A percentile compares a stretch with the other conserved stretches of the same genome.
These are phyloP conservation scores for Poeciliopsis retropinna DNA, from an alignment of 2,113 vertebrate genomes.

Conservation along the genomic window DNA sequence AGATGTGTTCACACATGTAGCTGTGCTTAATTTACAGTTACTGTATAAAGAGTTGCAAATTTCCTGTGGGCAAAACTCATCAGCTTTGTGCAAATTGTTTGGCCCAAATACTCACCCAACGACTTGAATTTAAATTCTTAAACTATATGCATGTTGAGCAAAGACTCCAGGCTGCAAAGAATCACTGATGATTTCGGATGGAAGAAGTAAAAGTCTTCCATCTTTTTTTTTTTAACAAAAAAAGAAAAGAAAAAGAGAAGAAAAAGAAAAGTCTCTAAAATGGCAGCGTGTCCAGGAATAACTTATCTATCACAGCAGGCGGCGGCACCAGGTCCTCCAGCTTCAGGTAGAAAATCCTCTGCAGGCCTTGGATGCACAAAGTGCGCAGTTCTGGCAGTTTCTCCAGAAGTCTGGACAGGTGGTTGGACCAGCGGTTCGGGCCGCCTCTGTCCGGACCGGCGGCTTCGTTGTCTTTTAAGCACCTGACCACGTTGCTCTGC, in stretches of 20 bases:
- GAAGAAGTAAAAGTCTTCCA: background rate
- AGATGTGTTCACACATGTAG: background rate
- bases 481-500: slow-evolving; percentile 91
- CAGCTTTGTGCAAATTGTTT: background rate
- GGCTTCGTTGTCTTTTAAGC: slow-evolving; percentile 90
- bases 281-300: slow-evolving; percentile 96
- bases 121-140: too few species aligned
- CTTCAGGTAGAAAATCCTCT: slow-evolving; percentile 99
- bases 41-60: background rate
- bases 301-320: slow-evolving; percentile 96
- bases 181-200: background rate
- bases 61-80: background rate
- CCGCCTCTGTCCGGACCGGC: slow-evolving; percentile 81
- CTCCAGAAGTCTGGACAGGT: slow-evolving; percentile 92
- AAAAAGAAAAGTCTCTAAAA: slow-evolving; percentile 80
- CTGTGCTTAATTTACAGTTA: slow-evolving; percentile 3
- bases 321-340: slow-evolving; percentile 97
- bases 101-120: background rate
- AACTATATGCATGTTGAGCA: background rate
- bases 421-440: slow-evolving; percentile 84
- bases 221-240: too few species aligned
- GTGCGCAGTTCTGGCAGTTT: slow-evolving; percentile 96
- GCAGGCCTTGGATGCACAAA: slow-evolving; percentile 95
- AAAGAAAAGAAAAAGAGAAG: background rate
- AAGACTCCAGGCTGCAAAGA: slow-evolving; percentile 8